Evolutionary conservation across 1,140 invertebrate species (phyloP).

Genomic region (Venturia canescens): DNA sequence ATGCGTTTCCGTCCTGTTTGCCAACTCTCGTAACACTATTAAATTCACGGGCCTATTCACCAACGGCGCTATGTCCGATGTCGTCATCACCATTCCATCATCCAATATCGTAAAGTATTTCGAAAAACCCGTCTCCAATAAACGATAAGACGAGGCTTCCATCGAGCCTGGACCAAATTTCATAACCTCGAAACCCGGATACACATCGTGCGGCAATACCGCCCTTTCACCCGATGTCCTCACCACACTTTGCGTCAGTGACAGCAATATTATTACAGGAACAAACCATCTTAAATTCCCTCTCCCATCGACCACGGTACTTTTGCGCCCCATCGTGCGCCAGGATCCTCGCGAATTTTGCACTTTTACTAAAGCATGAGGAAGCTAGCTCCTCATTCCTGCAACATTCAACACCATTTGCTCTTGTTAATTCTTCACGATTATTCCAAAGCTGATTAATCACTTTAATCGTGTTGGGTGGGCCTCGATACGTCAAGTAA

Average conservation of each 20-base stretch:
- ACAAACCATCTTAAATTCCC: background rate
- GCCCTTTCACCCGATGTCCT: conserved; percentile 68
- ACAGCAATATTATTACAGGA: background rate
- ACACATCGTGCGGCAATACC: conserved; percentile 88
- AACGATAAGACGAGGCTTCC: conserved; percentile 79
- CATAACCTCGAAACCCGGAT: conserved; percentile 90
- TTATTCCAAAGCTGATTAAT: no score
- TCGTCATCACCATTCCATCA: conserved; percentile 93
- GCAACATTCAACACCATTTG: conserved; percentile 5
- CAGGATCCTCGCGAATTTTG: conserved; percentile 42
- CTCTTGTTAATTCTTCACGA: conserved; percentile 35
- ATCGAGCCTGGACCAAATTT: conserved; percentile 78
- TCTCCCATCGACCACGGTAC: conserved; percentile 16
- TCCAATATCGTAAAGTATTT: conserved; percentile 92
- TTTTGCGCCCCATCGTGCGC: conserved; percentile 61
- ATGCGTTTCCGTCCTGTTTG: conserved; percentile 87
- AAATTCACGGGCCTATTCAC: conserved; percentile 88
- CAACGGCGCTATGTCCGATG: conserved; percentile 87
- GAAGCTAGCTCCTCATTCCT: conserved; percentile 43
- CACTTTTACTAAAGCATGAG: conserved; percentile 65
- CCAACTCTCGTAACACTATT: conserved; percentile 87
- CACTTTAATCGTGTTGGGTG: no score
- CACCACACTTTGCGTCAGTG: conserved; percentile 14
- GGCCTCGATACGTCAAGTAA: no score
- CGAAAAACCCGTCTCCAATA: conserved; percentile 87